phyloP scores from a whole-genome alignment of 2,113 vertebrate species.

The Melozone crissalis region DNA sequence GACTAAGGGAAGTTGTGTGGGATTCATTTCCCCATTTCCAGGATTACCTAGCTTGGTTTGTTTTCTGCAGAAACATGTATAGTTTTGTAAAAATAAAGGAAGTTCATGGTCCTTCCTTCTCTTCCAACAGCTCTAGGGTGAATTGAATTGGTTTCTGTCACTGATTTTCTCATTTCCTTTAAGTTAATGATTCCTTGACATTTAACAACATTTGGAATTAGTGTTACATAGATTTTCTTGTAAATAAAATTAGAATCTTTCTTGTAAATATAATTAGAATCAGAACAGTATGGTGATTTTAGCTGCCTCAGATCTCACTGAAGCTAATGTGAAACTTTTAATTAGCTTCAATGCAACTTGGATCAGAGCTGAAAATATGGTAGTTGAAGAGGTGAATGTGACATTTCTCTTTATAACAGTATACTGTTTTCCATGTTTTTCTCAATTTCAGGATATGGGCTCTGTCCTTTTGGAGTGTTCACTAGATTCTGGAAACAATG shows the following conservation, averaged over 20 bases:
- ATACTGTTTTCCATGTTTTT: not conserved
- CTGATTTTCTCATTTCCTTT: not conserved
- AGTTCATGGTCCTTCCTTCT: not conserved
- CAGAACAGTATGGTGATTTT: not conserved
- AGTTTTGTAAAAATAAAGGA: not conserved
- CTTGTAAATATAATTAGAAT: constrained; percentile 3
- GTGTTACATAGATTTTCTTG: not conserved
- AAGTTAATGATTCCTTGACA: not conserved
- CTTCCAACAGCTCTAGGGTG: not conserved
- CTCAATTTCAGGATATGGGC: not conserved
- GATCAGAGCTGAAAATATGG: not conserved
- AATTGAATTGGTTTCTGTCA: not conserved
- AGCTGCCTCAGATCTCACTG: not conserved
- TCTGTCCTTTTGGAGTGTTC: not conserved
- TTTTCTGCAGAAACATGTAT: constrained; percentile 3
- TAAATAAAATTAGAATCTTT: constrained; percentile 3
- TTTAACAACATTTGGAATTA: not conserved
- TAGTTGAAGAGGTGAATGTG: not conserved
- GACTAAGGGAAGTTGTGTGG: constrained; percentile 48
- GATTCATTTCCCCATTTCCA: constrained; percentile 43
- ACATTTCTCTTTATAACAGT: not conserved
- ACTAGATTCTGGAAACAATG: not conserved
- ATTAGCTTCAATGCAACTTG: not conserved
- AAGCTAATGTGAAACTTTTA: not conserved
- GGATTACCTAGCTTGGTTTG: constrained; percentile 12